phyloP scores from a whole-genome alignment of 2,797 vertebrate species.

The Lophura swinhoii region DNA sequence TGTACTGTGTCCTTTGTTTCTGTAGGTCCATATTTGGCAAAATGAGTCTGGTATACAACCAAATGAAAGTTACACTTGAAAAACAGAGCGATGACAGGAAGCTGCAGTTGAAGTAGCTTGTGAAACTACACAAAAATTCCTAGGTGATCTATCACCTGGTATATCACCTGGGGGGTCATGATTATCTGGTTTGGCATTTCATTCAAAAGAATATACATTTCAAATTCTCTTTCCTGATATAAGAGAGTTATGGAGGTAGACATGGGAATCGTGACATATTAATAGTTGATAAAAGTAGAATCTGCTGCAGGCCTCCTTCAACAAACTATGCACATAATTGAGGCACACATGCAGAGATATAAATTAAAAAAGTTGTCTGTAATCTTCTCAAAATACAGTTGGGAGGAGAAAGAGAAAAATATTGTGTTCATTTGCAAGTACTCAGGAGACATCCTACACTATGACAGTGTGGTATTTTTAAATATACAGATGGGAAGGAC shows the following conservation, averaged over 20 bases:
- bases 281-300: background rate
- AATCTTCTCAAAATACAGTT: background rate
- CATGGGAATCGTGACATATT: accelerated
- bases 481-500: background rate
- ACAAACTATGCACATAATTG: background rate
- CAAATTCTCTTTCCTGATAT: background rate
- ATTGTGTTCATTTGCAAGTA: background rate
- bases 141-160: background rate
- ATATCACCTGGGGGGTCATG: background rate
- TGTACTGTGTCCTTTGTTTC: background rate
- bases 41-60: background rate
- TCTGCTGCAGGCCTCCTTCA: background rate
- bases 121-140: background rate
- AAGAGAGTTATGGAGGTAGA: background rate
- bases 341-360: background rate
- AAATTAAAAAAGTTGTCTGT: background rate
- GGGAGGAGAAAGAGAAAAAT: background rate
- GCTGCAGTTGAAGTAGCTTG: background rate
- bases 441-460: background rate
- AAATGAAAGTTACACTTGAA: background rate
- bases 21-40: background rate
- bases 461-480: background rate
- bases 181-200: background rate
- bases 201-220: background rate
- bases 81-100: background rate